phyloP scores from a whole-genome alignment of 2,888 invertebrate species.

The Pristionchus mayeri region DNA sequence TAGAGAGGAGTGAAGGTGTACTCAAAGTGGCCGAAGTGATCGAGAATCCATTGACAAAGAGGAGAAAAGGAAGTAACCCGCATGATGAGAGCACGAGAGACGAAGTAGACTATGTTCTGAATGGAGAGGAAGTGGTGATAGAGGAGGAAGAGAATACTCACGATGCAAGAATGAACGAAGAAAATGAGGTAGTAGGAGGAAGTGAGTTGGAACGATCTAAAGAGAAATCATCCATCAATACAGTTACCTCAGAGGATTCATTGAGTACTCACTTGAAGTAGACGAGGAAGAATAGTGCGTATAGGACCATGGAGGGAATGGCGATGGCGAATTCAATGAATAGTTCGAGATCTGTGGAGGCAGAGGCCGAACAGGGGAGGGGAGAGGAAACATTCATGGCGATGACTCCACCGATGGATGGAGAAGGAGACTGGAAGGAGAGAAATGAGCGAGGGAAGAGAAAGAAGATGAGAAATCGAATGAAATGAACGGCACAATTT shows the following conservation, averaged over 20 bases:
- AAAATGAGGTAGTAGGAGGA: conserved; percentile 46
- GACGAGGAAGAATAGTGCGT: conserved; percentile 37
- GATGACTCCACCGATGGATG: not conserved
- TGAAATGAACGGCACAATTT: conserved; percentile 10
- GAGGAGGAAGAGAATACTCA: not conserved
- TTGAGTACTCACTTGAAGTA: conserved; percentile 32
- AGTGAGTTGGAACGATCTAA: conserved; percentile 19
- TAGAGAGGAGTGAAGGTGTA: conserved; percentile 47
- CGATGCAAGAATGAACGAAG: conserved; percentile 45
- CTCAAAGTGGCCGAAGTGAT: not conserved
- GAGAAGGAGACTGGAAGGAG: conserved; percentile 9
- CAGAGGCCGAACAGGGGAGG: not conserved
- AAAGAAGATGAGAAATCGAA: not conserved
- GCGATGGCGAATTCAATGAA: conserved; percentile 38
- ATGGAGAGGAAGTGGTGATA: not conserved
- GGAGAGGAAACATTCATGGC: not conserved
- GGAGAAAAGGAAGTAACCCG: conserved; percentile 25
- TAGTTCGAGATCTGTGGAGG: conserved; percentile 32
- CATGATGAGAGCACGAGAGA: conserved; percentile 43
- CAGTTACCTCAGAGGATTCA: not conserved
- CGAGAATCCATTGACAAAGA: conserved; percentile 48
- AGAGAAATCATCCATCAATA: not conserved
- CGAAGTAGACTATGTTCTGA: conserved; percentile 48
- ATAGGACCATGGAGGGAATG: conserved; percentile 45
- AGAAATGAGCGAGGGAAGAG: not conserved